Evolutionary conservation across 2,888 invertebrate species (phyloP).

Genomic region (Crematogaster levior): DNA sequence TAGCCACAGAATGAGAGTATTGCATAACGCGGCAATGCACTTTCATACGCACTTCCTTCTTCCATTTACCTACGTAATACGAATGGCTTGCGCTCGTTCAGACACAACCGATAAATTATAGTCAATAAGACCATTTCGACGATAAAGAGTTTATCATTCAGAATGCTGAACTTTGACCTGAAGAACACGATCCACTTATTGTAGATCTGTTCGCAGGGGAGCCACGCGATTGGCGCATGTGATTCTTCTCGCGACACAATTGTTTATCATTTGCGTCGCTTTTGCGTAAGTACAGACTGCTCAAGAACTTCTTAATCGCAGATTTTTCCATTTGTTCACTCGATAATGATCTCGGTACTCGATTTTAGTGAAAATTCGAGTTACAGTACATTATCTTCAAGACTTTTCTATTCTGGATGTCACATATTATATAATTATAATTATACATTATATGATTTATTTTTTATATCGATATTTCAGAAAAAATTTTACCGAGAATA

Average conservation of each 20-base stretch:
- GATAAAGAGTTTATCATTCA: slow-evolving; percentile 14
- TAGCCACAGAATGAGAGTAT: neutral
- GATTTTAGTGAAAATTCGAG: neutral
- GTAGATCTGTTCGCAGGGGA: slow-evolving; percentile 51
- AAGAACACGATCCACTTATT: neutral
- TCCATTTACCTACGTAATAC: neutral
- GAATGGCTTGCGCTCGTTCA: neutral
- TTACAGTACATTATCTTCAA: neutral
- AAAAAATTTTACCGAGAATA: neutral
- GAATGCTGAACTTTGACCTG: slow-evolving; percentile 33
- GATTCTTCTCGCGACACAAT: neutral
- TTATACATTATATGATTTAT: neutral
- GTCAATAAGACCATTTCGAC: neutral
- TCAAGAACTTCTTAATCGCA: neutral
- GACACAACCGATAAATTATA: slow-evolving; percentile 4
- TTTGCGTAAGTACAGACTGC: slow-evolving; percentile 10
- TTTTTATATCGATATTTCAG: neutral
- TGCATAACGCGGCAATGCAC: slow-evolving; percentile 9
- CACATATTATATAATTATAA: neutral
- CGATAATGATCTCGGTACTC: too few relatives aligned
- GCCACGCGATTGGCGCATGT: slow-evolving; percentile 34
- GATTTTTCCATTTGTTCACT: neutral
- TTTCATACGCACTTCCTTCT: neutral
- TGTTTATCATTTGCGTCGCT: slow-evolving; percentile 12
- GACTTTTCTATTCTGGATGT: neutral